Base-by-base conservation (phyloP, 2,888 invertebrate genomes). In the Pelosia muscerda region DNA sequence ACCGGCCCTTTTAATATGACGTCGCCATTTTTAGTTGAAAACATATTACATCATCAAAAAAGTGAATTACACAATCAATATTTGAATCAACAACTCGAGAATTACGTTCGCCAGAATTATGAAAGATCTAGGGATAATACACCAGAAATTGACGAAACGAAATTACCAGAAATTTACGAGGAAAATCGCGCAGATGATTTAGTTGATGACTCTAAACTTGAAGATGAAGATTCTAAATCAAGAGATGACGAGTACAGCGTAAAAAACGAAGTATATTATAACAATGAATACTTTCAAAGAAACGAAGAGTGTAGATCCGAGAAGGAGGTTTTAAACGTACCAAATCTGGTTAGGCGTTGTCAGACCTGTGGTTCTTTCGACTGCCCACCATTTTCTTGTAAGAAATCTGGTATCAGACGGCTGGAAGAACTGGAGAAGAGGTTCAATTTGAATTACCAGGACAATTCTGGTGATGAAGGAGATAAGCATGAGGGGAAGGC, bases 1-100 rank as follows among this genome's bases (percentile, higher is more conserved):
- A 84, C 71, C n/a, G 80, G 80, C 0, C 81, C 95, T 9, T 92
- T 90, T 69, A 95, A 95, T 77, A 95, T 96, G 93, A 94, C 96
- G 34, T 96, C 96, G 0, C 96, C 96, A 0, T 96, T 96, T 81
- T 81, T 96, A 65, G 96, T 96, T 73, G 96, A 96, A 85, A 96
- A 96, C 76, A 95, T 96, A 25, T 85, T 96, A 65, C 96, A 96
- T 73, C 96, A 95, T 77, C 95, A 96, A 78, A 95, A 95, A 75
- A 92, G 87, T 0, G 94, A 90, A 75, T 93, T 89, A 76, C 95
- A 90, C 88, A 95, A 89, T 26, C 92, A 96, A 75, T 96, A 95
- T 72, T 82, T 96, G 22, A 96, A 96, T 74, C 95, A 95, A 79
- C 95, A 95, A 31, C 76, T 95, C 8, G 95, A 94, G 63, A 92